phyloP scores from a whole-genome alignment of 2,113 vertebrate species.

The Dissostichus mawsoni region DNA sequence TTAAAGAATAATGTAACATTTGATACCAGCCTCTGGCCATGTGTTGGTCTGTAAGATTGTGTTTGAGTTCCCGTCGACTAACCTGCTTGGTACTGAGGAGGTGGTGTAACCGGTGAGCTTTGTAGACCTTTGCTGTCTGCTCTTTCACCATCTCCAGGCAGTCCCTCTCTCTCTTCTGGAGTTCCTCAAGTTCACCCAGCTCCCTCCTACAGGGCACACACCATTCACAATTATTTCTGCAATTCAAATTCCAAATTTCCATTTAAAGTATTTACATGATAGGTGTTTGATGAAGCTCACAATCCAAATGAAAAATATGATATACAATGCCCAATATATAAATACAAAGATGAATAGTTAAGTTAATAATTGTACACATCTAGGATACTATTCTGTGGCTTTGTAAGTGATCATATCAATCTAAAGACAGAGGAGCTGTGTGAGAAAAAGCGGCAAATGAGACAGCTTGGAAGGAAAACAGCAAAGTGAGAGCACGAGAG shows the following conservation, averaged over 20 bases:
- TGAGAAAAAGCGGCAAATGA: constrained; percentile 58
- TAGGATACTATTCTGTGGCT: not conserved
- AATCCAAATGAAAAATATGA: not conserved
- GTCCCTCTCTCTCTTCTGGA: constrained; percentile 84
- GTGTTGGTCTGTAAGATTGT: not conserved
- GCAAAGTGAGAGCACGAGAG: constrained; percentile 53
- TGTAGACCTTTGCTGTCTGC: constrained; percentile 82
- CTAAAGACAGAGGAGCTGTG: constrained; percentile 36
- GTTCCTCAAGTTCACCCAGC: constrained; percentile 86
- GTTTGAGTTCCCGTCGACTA: constrained; percentile 31
- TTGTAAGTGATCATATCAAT: not conserved
- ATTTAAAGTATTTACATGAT: not conserved
- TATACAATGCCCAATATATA: not conserved
- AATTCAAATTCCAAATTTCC: not conserved
- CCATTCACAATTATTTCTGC: not conserved
- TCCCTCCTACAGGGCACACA: constrained; percentile 82
- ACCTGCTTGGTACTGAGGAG: constrained; percentile 96
- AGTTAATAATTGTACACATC: too few relatives aligned
- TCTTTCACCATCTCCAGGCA: constrained; percentile 81
- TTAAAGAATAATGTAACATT: constrained; percentile 1
- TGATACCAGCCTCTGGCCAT: not conserved
- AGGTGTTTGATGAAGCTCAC: not conserved
- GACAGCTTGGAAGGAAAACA: constrained; percentile 39
- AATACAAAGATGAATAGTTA: not conserved
- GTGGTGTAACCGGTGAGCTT: constrained; percentile 92